These are phyloP conservation scores for Hyles lineata DNA, from an alignment of 2,888 invertebrate species.

Conservation along the genomic window DNA sequence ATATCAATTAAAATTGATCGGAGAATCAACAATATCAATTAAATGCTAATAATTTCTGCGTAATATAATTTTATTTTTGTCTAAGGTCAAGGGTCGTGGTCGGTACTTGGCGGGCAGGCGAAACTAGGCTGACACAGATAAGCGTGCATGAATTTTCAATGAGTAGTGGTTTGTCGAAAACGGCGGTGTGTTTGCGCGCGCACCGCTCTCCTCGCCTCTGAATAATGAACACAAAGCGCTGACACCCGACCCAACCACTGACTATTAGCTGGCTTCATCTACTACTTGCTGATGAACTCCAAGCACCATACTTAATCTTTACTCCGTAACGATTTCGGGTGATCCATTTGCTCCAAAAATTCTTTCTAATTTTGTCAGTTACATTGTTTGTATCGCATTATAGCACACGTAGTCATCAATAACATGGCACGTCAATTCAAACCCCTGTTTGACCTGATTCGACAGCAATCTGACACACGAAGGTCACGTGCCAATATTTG, in stretches of 20 bases:
- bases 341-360: no score
- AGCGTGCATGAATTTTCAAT: neutral
- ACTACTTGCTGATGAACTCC: neutral
- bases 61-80: no score
- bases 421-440: neutral
- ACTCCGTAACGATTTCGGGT: neutral
- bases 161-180: neutral
- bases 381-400: no score
- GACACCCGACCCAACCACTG: no score
- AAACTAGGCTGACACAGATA: neutral
- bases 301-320: neutral
- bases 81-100: neutral
- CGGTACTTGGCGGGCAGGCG: neutral
- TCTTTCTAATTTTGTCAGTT: no score
- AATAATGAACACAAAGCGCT: conserved; percentile 12
- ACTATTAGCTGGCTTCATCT: neutral
- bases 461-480: conserved; percentile 13
- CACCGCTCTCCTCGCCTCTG: neutral
- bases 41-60: no score
- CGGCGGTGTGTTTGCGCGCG: neutral
- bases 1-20: no score
- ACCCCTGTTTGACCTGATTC: conserved; percentile 10
- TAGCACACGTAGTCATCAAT: neutral
- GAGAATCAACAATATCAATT: no score
- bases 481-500: conserved; percentile 15